These are phyloP conservation scores for Protosalanx chinensis DNA, from an alignment of 2,797 vertebrate genomes.

Conservation along the genomic window DNA sequence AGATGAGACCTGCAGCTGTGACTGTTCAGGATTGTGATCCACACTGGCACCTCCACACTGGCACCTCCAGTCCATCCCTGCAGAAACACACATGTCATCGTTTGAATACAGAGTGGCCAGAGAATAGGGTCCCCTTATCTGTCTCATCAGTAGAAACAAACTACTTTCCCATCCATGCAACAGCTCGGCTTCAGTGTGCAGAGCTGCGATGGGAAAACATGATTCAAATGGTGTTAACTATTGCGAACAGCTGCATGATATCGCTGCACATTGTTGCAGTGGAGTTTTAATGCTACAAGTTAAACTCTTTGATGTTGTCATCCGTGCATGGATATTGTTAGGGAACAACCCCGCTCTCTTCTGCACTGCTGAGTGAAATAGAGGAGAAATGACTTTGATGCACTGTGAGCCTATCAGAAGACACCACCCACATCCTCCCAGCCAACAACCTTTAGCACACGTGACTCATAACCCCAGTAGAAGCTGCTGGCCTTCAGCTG, in stretches of 20 bases:
- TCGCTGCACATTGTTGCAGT: no score
- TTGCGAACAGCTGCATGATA: neutral
- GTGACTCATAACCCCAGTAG: neutral
- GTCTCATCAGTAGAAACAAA: neutral
- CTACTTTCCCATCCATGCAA: neutral
- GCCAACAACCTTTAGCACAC: neutral
- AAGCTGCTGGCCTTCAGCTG: neutral
- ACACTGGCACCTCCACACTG: neutral
- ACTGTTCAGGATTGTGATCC: neutral
- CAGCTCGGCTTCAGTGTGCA: neutral
- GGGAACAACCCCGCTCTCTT: neutral
- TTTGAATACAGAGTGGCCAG: conserved; percentile 17
- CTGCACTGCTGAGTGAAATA: neutral
- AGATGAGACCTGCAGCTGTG: neutral
- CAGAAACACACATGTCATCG: neutral
- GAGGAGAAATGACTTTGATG: neutral
- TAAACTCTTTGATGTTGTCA: no score
- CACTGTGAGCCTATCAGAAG: neutral
- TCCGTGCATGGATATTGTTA: no score
- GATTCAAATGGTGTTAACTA: neutral
- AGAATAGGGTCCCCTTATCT: neutral
- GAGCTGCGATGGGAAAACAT: no score
- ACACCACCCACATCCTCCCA: neutral
- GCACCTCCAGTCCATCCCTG: neutral
- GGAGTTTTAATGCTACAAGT: no score